Conservation (phyloP, 2,888 invertebrate species). For the Entomobrya multifasciata region DNA sequence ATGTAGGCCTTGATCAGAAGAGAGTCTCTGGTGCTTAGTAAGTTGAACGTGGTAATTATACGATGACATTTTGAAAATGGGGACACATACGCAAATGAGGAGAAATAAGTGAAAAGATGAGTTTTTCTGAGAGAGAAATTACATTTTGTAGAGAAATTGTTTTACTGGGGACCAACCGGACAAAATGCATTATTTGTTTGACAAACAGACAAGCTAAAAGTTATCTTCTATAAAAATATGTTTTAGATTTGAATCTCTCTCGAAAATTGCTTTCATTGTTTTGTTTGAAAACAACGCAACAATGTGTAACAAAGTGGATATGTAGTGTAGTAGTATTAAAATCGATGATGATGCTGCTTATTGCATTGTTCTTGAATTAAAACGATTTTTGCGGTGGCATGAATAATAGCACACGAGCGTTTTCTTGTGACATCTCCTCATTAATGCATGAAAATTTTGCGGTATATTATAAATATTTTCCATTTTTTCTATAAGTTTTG, state of each 20-base stretch:
- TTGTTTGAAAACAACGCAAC: too few species aligned
- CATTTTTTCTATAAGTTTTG: neutral
- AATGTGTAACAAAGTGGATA: too few species aligned
- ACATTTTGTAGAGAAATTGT: neutral
- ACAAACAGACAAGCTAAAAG: too few species aligned
- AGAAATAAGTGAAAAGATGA: neutral
- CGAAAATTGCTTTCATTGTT: too few species aligned
- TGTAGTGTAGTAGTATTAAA: too few species aligned
- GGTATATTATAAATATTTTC: neutral
- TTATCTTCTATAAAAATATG: too few species aligned
- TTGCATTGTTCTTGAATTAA: neutral
- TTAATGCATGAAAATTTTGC: neutral
- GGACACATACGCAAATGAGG: slow-evolving; percentile 5
- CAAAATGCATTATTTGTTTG: too few species aligned
- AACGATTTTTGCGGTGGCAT: neutral
- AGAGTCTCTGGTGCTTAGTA: too few species aligned
- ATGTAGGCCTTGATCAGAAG: neutral
- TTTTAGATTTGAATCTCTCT: too few species aligned
- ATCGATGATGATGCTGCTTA: too few species aligned
- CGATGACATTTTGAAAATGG: neutral
- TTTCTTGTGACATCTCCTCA: slow-evolving; percentile 19
- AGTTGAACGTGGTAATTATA: neutral
- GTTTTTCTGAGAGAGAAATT: neutral
- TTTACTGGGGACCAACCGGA: too few species aligned
- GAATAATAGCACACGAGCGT: neutral